Evolutionary conservation across 2,113 vertebrate species (phyloP).

Genomic region (Lycocorax pyrrhopterus): DNA sequence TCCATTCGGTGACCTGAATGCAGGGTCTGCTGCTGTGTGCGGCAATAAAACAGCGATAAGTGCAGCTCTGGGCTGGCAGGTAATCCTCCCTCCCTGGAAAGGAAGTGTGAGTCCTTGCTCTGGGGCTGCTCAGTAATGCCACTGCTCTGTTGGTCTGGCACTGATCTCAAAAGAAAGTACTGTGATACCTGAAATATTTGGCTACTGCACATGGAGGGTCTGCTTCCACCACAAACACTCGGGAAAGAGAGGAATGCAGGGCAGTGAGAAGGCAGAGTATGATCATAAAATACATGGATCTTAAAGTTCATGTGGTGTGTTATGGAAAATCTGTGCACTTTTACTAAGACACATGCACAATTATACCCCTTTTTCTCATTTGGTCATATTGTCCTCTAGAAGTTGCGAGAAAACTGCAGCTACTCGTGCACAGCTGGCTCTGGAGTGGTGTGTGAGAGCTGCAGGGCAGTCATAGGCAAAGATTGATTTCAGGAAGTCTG

Average conservation of each 20-base stretch:
- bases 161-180: neutral
- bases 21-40: neutral
- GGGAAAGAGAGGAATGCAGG: neutral
- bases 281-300: neutral
- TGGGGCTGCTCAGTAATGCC: neutral
- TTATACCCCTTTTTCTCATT: neutral
- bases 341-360: neutral
- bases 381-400: neutral
- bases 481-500: slow-evolving; percentile 23
- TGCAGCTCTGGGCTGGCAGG: neutral
- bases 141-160: neutral
- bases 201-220: neutral
- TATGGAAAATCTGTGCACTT: neutral
- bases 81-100: neutral
- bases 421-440: slow-evolving; percentile 19
- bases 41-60: neutral
- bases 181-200: neutral
- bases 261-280: neutral
- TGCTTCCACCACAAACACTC: rapidly evolving
- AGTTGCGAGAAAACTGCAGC: neutral
- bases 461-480: slow-evolving; percentile 23
- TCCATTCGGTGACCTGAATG: neutral
- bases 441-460: neutral
- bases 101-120: rapidly evolving
- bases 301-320: neutral